Evolutionary conservation across 2,888 invertebrate genomes (phyloP).

Genomic region (Sturmia bella): DNA sequence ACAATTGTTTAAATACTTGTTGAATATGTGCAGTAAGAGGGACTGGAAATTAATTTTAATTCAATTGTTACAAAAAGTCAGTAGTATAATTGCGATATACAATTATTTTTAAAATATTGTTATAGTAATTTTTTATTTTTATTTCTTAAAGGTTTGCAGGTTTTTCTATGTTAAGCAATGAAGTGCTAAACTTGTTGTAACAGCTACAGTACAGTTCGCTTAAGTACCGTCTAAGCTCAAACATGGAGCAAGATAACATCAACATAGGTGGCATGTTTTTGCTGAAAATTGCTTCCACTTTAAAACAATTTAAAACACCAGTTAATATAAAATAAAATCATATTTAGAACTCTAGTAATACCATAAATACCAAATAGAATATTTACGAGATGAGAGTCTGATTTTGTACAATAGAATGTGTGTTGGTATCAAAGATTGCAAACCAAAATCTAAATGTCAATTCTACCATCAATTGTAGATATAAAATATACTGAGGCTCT

Average conservation of each 20-base stretch:
- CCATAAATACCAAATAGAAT: background rate
- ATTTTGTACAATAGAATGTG: no score
- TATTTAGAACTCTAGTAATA: background rate
- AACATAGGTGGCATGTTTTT: constrained; percentile 26
- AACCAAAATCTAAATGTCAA: no score
- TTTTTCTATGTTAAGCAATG: background rate
- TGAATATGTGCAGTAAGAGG: no score
- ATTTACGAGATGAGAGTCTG: no score
- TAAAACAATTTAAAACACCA: constrained; percentile 21
- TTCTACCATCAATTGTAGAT: no score
- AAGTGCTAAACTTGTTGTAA: background rate
- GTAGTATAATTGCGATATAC: background rate
- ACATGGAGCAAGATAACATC: background rate
- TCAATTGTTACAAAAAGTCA: background rate
- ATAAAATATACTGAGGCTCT: no score
- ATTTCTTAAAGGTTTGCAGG: background rate
- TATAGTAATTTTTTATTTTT: background rate
- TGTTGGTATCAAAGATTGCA: no score
- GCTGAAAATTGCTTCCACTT: constrained; percentile 43
- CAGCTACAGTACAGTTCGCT: constrained; percentile 9
- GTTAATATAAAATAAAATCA: constrained; percentile 6
- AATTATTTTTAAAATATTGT: no score
- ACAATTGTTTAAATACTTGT: constrained; percentile 41
- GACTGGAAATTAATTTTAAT: no score
- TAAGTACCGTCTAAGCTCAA: constrained; percentile 5